Evolutionary conservation across 2,797 vertebrate genomes (phyloP).

Genomic region (Holocentrus rufus): DNA sequence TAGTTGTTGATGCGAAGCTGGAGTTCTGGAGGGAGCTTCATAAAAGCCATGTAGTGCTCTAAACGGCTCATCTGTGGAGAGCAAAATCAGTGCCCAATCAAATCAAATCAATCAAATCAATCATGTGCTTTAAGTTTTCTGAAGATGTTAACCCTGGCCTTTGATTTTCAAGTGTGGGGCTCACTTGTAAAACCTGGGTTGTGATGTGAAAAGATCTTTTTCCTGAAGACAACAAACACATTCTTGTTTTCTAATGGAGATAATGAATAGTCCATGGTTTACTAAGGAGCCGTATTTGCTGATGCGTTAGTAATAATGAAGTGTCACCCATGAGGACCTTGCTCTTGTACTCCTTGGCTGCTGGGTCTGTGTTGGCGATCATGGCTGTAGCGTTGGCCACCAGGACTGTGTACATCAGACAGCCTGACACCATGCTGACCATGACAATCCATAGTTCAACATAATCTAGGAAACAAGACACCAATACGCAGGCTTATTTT

Average conservation of each 20-base stretch:
- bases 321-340: conserved; percentile 73
- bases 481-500: not conserved
- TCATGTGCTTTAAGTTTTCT: too few species aligned
- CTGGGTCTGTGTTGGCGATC: conserved; percentile 81
- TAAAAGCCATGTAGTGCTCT: conserved; percentile 84
- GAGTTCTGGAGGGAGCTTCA: conserved; percentile 84
- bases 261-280: not conserved
- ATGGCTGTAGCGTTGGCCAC: conserved; percentile 83
- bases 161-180: too few species aligned
- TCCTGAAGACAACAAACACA: too few species aligned
- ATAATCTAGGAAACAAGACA: conserved; percentile 73
- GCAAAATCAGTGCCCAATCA: too few species aligned
- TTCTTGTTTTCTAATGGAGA: too few species aligned
- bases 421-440: conserved; percentile 85
- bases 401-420: conserved; percentile 84
- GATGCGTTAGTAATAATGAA: not conserved
- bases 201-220: too few species aligned
- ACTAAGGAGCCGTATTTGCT: not conserved
- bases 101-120: too few species aligned
- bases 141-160: too few species aligned
- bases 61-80: conserved; percentile 78
- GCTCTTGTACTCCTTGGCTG: conserved; percentile 83
- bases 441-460: conserved; percentile 85
- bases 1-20: conserved; percentile 81
- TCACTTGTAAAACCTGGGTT: too few species aligned